phyloP scores from a whole-genome alignment of 1,140 invertebrate species.

The Eriosoma lanigerum region DNA sequence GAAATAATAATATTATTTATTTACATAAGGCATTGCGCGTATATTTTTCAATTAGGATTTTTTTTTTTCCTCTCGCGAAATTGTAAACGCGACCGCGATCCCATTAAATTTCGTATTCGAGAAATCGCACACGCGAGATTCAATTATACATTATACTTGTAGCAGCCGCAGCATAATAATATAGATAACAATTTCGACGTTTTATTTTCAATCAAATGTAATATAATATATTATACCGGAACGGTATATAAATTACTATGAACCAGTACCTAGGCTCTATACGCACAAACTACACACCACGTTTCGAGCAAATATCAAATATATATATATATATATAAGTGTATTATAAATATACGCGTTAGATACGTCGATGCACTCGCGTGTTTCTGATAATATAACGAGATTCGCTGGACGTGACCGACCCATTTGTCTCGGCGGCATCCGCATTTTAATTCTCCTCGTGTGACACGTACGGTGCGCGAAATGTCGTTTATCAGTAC shows the following conservation, averaged over 20 bases:
- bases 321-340: no score
- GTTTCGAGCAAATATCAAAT: no score
- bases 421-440: conserved; percentile 1
- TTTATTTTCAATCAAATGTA: neutral
- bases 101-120: neutral
- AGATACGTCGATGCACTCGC: neutral
- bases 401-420: conserved; percentile 4
- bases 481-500: neutral
- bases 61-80: neutral
- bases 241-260: neutral
- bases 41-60: neutral
- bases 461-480: neutral
- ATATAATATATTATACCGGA: neutral
- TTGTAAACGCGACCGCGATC: neutral
- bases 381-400: neutral
- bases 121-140: neutral
- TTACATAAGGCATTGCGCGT: neutral
- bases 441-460: conserved; percentile 3
- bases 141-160: neutral
- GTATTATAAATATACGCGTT: neutral
- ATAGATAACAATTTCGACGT: neutral
- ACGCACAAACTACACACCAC: no score
- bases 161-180: neutral
- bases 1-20: no score
- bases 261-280: neutral